Evolutionary conservation across 2,113 vertebrate species (phyloP).

Genomic region (Sceloporus tristichus): DNA sequence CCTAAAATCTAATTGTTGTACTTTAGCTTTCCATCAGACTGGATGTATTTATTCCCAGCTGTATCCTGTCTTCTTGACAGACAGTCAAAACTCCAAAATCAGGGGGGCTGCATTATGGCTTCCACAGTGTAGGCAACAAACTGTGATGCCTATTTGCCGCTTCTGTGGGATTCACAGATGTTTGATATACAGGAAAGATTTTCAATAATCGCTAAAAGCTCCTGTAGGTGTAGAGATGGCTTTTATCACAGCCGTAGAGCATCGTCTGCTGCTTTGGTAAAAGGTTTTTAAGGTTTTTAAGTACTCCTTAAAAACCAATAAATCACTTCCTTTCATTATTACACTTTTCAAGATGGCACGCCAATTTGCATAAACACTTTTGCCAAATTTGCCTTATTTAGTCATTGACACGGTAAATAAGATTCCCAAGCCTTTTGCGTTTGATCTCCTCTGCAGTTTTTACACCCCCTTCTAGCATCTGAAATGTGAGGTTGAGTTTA

Average conservation of each 20-base stretch:
- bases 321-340: conserved; percentile 50
- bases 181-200: conserved; percentile 50
- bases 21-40: rapidly evolving
- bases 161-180: conserved; percentile 13
- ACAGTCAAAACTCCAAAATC: conserved; percentile 25
- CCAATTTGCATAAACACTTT: conserved; percentile 49
- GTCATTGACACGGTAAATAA: conserved; percentile 62
- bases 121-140: conserved; percentile 2
- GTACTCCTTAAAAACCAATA: conserved; percentile 53
- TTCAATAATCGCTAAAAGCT: conserved; percentile 45
- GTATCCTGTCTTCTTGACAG: conserved; percentile 1
- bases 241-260: conserved; percentile 35
- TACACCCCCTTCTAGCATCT: not conserved
- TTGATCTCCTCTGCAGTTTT: not conserved
- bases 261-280: conserved; percentile 14
- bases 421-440: conserved; percentile 44
- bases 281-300: conserved; percentile 57
- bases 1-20: conserved; percentile 27
- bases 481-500: not conserved
- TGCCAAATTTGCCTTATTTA: conserved; percentile 38
- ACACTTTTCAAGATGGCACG: conserved; percentile 27
- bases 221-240: conserved; percentile 35
- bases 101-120: not conserved
- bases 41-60: not conserved
- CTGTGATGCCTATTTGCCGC: not conserved